phyloP scores from a whole-genome alignment of 2,797 vertebrate genomes.

The Coendou prehensilis region DNA sequence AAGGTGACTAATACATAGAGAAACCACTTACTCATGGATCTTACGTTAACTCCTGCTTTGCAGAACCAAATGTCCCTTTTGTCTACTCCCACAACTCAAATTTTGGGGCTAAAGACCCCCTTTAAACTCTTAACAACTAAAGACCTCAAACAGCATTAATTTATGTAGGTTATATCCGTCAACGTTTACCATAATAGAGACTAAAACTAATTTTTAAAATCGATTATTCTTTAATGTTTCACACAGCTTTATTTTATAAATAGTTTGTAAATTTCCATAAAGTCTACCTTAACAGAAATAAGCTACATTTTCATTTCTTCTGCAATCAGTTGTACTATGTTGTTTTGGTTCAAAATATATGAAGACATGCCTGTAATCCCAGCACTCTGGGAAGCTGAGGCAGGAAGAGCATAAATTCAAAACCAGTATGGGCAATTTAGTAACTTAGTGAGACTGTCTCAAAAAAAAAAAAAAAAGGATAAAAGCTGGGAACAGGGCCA shows the following conservation, averaged over 20 bases:
- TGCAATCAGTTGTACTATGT: background rate
- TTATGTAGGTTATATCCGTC: background rate
- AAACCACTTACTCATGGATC: background rate
- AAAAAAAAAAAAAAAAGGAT: background rate
- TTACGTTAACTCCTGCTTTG: background rate
- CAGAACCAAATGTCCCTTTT: background rate
- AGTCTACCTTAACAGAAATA: background rate
- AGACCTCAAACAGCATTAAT: background rate
- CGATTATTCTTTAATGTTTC: background rate
- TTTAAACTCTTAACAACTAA: background rate
- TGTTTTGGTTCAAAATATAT: background rate
- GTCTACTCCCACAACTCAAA: background rate
- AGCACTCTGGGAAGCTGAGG: background rate
- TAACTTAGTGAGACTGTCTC: background rate
- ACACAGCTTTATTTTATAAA: background rate
- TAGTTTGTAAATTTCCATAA: slow-evolving; percentile 13
- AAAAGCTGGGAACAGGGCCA: background rate
- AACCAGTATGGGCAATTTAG: background rate
- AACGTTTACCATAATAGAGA: background rate
- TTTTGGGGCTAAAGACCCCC: background rate
- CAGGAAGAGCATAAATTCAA: background rate
- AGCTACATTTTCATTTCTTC: background rate
- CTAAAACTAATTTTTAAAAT: background rate
- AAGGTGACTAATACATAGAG: background rate
- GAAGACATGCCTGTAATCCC: background rate